Evolutionary conservation across 2,888 invertebrate species (phyloP), one percentile per base, ranked within the genome.

Genomic region (Malthinus flaveolus): DNA sequence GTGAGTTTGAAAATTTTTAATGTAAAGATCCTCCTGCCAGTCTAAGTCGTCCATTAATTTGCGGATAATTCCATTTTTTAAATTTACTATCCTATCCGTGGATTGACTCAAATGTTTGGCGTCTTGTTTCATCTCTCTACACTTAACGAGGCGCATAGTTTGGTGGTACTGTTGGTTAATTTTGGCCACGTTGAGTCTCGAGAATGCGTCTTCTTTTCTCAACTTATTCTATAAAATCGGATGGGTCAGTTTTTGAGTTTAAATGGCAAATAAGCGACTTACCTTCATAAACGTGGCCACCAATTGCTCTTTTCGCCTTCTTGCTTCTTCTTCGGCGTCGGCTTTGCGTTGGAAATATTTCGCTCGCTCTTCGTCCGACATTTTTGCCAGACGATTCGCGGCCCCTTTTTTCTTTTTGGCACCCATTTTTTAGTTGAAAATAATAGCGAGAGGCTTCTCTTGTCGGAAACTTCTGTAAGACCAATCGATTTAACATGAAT

Each of bases 121-220:
- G 44, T 62, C 54, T 10, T 34, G 31, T 50, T 59, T 58, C 49
- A 51, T 56, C 71, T 91, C 89, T 58, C 86, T 85, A 70, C 89
- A 88, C 80, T 93, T 93, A 49, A 88, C 83, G 72, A 85, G 85
- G 0, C 93, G 83, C 52, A 93, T 78, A 58, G 90, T 85, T 61
- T 85, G 88, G 45, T 93, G 85, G 93, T 93, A 93, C 75, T 89
- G 86, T 77, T 91, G 91, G 72, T 93, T 92, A 50, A 93, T 87
- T 80, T 93, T 93, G 0, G 93, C 91, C 61, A 87, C 84, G 74
- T 93, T 93, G 48, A 90, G 79, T 47, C 91, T 85, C 1, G 89
- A 84, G 75, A 88, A 92, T 0, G 85, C 85, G 74, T 92, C 91
- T 76, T 93, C 93, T 63, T 86, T 88, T 75, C 88, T 90, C 6